Evolutionary conservation across 2,113 vertebrate genomes (phyloP), one percentile per base, ranked within the genome.

Genomic region (Picathartes gymnocephalus): DNA sequence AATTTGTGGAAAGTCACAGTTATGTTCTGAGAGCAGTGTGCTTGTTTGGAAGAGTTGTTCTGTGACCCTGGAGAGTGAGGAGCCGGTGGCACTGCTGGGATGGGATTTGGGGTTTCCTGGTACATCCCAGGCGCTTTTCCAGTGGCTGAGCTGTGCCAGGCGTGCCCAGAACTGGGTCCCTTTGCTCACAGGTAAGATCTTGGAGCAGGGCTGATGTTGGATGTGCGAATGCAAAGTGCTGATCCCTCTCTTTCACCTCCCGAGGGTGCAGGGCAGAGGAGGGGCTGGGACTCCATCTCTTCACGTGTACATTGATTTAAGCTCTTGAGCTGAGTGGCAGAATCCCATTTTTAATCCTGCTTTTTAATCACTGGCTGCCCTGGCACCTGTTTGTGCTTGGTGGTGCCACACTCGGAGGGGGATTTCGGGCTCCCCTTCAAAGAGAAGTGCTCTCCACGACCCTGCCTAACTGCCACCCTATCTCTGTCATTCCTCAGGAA

Each of bases 401-500:
- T 28, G 65, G 50, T 57, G 47, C 37, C 10, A 2, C 66, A 28
- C 27, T 57, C 7, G 3, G 37, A 57, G 56, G 33, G 28, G 65
- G 39, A 81, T 83, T 82, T 88, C 56, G 60, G 72, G 56, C 72
- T 88, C 40, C 20, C 86, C 58, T 86, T 79, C 79, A 64, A 51
- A 73, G 60, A 78, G 62, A 74, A 93, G 33, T 0, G 0, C 40
- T 81, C 71, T 89, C 51, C 47, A 11, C 42, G 57, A 88, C 72
- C 56, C 62, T 73, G 65, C 57, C 86, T 97, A 93, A 97, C 85
- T 57, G 85, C 10, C 81, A 69, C 92, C 71, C 66, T 93, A 24
- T 69, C 96, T 47, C 97, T 89, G 61, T 91, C 79, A 89, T 68
- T 97, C 92, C 77, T 5, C 96, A 99, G 99, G 99, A 97, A 98